Conservation (phyloP, 2,113 vertebrate genomes). For the Phasianus colchicus region DNA sequence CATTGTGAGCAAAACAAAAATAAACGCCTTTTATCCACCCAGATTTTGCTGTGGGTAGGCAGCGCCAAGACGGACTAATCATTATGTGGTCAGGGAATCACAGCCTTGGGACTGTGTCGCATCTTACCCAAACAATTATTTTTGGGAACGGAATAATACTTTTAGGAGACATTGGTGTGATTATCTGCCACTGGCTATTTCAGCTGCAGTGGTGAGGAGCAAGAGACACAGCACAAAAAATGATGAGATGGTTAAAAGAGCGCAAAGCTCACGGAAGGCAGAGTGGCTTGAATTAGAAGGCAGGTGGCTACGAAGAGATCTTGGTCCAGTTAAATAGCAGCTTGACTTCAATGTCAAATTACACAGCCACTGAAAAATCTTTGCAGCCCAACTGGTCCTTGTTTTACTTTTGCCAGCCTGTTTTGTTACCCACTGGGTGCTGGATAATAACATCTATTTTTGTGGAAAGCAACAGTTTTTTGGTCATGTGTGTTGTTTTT, state of each 20-base stretch:
- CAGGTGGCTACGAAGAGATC: not conserved
- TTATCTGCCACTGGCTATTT: not conserved
- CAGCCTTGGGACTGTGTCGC: not conserved
- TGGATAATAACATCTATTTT: conserved; percentile 54
- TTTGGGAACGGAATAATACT: not conserved
- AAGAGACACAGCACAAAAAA: not conserved
- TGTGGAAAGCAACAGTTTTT: conserved; percentile 42
- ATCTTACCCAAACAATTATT: conserved; percentile 46
- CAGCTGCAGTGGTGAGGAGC: not conserved
- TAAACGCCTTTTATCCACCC: conserved; percentile 57
- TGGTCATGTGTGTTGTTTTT: conserved; percentile 20
- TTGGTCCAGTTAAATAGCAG: not conserved
- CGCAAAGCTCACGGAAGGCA: not conserved
- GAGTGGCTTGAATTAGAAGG: not conserved
- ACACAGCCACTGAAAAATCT: not conserved
- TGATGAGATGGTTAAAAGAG: not conserved
- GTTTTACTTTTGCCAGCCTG: not conserved
- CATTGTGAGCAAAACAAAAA: conserved; percentile 59
- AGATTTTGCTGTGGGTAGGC: not conserved
- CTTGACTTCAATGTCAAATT: conserved; percentile 1
- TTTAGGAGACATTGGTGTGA: not conserved
- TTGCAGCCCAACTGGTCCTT: not conserved
- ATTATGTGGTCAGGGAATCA: conserved; percentile 34
- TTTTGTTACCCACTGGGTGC: conserved; percentile 2
- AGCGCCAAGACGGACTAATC: not conserved